Conservation (phyloP, 2,113 vertebrate genomes). For the Gymnarchus niloticus region DNA sequence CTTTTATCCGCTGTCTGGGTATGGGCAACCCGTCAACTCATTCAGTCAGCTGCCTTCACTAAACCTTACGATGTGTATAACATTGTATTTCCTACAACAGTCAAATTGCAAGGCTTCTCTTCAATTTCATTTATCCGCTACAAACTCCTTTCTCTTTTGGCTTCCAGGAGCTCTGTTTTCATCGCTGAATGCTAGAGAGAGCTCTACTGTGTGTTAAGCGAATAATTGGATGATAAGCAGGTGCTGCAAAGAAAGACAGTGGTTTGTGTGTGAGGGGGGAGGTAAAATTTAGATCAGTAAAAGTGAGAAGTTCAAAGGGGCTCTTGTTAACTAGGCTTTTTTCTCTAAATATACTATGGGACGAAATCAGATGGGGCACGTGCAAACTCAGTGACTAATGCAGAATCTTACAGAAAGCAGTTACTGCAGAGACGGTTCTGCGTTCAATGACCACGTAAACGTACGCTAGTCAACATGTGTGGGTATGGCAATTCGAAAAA, state of each 20-base stretch:
- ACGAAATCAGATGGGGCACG: not conserved
- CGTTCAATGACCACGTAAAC: not conserved
- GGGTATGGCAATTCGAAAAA: not conserved
- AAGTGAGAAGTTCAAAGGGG: constrained; percentile 50
- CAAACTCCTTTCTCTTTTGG: constrained; percentile 45
- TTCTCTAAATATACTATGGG: constrained; percentile 28
- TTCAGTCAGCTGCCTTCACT: constrained; percentile 30
- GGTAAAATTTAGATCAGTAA: constrained; percentile 41
- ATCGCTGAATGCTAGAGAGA: constrained; percentile 45
- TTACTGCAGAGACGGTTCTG: not conserved
- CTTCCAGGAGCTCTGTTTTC: constrained; percentile 43
- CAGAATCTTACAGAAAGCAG: not conserved
- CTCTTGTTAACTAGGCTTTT: constrained; percentile 49
- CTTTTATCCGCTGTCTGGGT: not conserved
- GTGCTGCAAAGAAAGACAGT: constrained; percentile 47
- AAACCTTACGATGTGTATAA: constrained; percentile 38
- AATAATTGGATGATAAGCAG: constrained; percentile 60
- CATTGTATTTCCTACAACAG: constrained; percentile 42
- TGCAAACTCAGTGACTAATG: not conserved
- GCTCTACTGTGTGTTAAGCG: constrained; percentile 56
- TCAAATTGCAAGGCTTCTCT: constrained; percentile 44
- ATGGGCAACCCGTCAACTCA: constrained; percentile 4
- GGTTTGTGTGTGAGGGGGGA: constrained; percentile 19
- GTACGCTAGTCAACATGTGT: not conserved
- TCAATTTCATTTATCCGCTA: constrained; percentile 47